Evolutionary conservation across 2,888 invertebrate species (phyloP), one percentile per base, ranked within the genome.

Genomic region (Caenorhabditis angaria): DNA sequence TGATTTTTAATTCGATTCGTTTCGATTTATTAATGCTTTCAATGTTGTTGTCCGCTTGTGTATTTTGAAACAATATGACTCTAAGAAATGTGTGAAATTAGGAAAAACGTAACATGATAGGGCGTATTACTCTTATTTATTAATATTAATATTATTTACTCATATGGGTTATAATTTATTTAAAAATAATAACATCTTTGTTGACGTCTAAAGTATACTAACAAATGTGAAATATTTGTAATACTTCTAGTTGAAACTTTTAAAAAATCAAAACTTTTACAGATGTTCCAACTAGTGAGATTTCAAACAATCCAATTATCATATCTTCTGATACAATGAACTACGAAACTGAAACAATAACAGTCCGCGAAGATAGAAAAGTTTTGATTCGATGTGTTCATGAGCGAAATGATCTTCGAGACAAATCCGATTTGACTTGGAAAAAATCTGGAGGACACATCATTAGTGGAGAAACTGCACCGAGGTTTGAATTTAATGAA

Each of bases 361-460:
- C 73, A 18, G 61, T 78, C 18, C 50, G 78, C 71, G 76, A 70
- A 65, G 72, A 76, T 27, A 72, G 65, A n/a, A 67, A 71, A 48
- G n/a, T 77, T 24, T 67, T 77, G 78, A 61, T 80, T 1, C 66
- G 78, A 32, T 84, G 84, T 55, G 77, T 77, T 6, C 82, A 71
- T 59, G 67, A 70, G 14, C 73, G 73, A 24, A 63, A 75, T 18
- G 82, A 83, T n/a, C 63, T 73, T 29, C 63, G 54, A 24, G 76
- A 79, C 28, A 73, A 74, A 32, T 70, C 77, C 24, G 80, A 83
- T 28, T 65, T 84, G 8, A 64, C 77, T 24, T 84, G 84, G 84
- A 72, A 80, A 47, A 81, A 77, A 32, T 65, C 77, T 47, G 71
- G 71, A 10, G 81, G 81, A 10, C 70, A 77, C 48, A 73, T 63